A percentile compares a stretch with the other conserved stretches of the same genome.
Conservation (phyloP, 2,888 invertebrate species). For the Seladonia tumulorum region DNA sequence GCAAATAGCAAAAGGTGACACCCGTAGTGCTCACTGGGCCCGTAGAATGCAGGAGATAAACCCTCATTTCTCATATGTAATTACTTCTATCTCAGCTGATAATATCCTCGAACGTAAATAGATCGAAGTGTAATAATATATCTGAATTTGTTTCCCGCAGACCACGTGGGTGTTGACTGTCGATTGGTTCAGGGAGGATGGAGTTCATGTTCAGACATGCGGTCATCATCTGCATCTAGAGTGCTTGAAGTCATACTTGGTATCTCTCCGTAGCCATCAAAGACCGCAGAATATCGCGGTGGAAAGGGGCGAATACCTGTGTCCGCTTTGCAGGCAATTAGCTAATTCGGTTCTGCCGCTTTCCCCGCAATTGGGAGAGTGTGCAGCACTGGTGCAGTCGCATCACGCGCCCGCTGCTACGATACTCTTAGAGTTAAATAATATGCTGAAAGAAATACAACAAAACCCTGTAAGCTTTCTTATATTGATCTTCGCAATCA, state of each 20-base stretch:
- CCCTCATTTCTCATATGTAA: slow-evolving; percentile 90
- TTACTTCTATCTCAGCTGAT: slow-evolving; percentile 38
- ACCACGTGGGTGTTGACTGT: slow-evolving; percentile 92
- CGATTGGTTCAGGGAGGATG: slow-evolving; percentile 95
- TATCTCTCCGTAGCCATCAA: slow-evolving; percentile 92
- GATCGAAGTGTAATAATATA: not conserved
- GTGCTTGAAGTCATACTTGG: slow-evolving; percentile 96
- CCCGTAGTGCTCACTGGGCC: slow-evolving; percentile 91
- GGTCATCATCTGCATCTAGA: slow-evolving; percentile 98
- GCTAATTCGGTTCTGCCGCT: slow-evolving; percentile 95
- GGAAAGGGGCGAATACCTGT: slow-evolving; percentile 95
- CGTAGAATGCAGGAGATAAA: slow-evolving; percentile 91
- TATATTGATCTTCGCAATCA: not conserved
- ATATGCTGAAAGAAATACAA: slow-evolving; percentile 89
- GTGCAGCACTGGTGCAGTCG: slow-evolving; percentile 88
- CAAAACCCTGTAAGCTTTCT: slow-evolving; percentile 87
- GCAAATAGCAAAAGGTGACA: slow-evolving; percentile 87
- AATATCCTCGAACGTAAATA: not conserved
- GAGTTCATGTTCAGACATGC: slow-evolving; percentile 97
- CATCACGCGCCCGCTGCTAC: slow-evolving; percentile 85
- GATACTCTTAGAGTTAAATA: slow-evolving; percentile 85
- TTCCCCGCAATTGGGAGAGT: slow-evolving; percentile 89
- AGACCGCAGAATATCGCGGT: slow-evolving; percentile 90
- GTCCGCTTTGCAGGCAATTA: slow-evolving; percentile 97
- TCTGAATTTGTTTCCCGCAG: slow-evolving; percentile 77